Evolutionary conservation across 2,888 invertebrate genomes (phyloP), one percentile per base, ranked within the genome.

Genomic region (Suillia variegata): DNA sequence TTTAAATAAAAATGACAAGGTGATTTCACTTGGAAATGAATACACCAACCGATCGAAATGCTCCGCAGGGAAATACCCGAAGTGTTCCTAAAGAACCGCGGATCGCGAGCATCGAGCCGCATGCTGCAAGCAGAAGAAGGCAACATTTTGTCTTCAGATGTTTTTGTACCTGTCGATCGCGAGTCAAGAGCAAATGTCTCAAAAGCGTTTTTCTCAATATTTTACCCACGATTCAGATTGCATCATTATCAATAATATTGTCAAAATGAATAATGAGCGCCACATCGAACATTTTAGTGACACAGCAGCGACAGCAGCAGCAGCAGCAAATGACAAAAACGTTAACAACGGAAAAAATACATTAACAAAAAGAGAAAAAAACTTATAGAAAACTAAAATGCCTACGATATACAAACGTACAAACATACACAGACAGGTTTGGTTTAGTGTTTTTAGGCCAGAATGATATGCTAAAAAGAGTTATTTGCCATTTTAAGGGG

Each of bases 181-280:
- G 31, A 8, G 12, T 31, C 31, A 4, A 17, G 45, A 13, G 45
- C 18, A 45, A 45, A 45, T 20, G 45, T 45, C n/a, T n/a, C 45
- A 45, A 45, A 45, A 45, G 20, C 20, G 18, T 20, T 18, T 45
- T 45, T n/a, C 38, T 4, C 17, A 3, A 17, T 17, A 5, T 45
- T 20, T 20, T 20, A 8, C 20, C 6, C 34, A 6, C 51, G 22
- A n/a, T 53, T 64, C 63, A 61, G 75, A 78, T 79, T 78, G 77
- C 79, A 80, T 78, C 79, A 79, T 77, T 81, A 81, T 81, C 80
- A 78, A 77, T 75, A 76, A 71, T 77, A 76, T 76, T 80, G 81
- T 80, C 81, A 81, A 78, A 79, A 79, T 79, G 78, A 80, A 75
- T 79, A 80, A 80, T 80, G 78, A 72, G 73, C 66, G 64, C 61